Conservation (phyloP, 2,888 invertebrate genomes). For the Pandemis cinnamomeana region DNA sequence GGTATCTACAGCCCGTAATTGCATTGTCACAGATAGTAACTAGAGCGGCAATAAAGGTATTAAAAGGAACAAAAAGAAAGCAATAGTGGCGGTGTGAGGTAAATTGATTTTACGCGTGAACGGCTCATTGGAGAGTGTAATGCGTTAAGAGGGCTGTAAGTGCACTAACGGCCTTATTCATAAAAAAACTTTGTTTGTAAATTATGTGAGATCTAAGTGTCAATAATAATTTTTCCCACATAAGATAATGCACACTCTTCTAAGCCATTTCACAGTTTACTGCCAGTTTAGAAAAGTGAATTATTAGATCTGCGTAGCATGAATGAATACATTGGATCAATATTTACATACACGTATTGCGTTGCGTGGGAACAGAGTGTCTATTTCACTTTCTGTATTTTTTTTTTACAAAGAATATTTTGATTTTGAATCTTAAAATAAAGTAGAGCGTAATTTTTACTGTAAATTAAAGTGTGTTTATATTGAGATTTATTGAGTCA, state of each 20-base stretch:
- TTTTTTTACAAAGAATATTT: too few species aligned
- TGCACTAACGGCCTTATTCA: background rate
- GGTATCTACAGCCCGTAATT: conserved; percentile 43
- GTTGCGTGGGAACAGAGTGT: background rate
- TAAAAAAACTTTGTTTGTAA: background rate
- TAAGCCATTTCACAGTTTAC: background rate
- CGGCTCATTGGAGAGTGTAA: conserved; percentile 54
- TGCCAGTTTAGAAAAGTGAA: conserved; percentile 13
- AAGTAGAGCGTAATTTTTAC: too few species aligned
- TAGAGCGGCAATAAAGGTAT: conserved; percentile 59
- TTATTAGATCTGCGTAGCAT: background rate
- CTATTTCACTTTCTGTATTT: background rate
- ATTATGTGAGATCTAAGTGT: background rate
- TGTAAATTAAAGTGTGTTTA: too few species aligned
- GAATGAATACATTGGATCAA: background rate
- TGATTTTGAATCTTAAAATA: too few species aligned
- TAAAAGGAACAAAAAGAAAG: conserved; percentile 59
- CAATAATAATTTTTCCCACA: background rate
- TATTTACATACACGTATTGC: background rate
- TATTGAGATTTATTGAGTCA: too few species aligned
- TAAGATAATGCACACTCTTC: background rate
- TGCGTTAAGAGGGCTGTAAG: background rate
- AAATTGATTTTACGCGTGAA: conserved; percentile 70
- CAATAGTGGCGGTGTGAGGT: conserved; percentile 54
- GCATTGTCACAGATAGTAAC: conserved; percentile 59